phyloP scores from a whole-genome alignment of 2,113 vertebrate genomes.

The Lagopus muta region DNA sequence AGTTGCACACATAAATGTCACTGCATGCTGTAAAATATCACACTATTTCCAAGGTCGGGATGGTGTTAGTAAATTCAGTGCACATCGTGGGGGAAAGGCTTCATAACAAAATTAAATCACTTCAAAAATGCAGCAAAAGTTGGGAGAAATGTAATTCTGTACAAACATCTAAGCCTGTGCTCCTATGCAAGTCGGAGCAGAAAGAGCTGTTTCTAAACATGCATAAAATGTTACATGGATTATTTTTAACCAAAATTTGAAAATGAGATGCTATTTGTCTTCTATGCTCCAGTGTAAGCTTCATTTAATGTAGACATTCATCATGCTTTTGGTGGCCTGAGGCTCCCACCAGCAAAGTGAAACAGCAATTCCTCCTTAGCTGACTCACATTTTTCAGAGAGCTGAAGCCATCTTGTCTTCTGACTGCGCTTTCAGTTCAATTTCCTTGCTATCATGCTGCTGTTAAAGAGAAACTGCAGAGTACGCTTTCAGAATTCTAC shows the following conservation, averaged over 20 bases:
- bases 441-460: neutral
- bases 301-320: neutral
- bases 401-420: neutral
- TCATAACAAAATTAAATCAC: neutral
- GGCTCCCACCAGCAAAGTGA: neutral
- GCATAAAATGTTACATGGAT: neutral
- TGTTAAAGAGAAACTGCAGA: neutral
- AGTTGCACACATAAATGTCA: conserved; percentile 66
- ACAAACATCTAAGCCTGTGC: neutral
- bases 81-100: neutral
- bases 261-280: neutral
- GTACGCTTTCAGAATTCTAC: neutral
- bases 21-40: conserved; percentile 61
- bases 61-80: neutral
- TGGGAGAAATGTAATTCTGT: neutral
- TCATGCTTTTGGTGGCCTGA: neutral
- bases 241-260: neutral
- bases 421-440: neutral
- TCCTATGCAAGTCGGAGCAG: neutral
- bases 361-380: neutral
- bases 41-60: conserved; percentile 33
- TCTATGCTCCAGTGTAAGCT: neutral
- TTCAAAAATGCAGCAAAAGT: neutral
- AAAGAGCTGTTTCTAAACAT: neutral
- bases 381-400: neutral